Conservation (phyloP, 2,113 vertebrate genomes). For the Paratilapia polleni region DNA sequence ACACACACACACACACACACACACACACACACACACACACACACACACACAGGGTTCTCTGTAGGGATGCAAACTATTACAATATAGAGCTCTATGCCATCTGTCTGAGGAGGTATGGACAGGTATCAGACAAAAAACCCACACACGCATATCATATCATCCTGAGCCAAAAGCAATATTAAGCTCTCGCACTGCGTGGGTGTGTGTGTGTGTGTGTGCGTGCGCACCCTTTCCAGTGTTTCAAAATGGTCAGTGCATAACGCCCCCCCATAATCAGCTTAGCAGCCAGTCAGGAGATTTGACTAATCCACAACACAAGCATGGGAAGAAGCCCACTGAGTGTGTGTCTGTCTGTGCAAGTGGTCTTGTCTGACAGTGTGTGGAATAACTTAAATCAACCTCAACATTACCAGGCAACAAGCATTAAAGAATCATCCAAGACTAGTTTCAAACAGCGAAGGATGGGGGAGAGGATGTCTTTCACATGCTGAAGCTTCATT, state of each 20-base stretch:
- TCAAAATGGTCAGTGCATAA: constrained; percentile 73
- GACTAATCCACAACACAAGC: constrained; percentile 74
- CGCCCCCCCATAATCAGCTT: constrained; percentile 68
- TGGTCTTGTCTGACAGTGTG: constrained; percentile 37
- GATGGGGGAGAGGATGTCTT: constrained; percentile 3
- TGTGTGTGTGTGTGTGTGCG: constrained; percentile 8
- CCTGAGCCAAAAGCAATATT: constrained; percentile 38
- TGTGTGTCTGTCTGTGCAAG: constrained; percentile 48
- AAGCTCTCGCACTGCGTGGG: constrained; percentile 19
- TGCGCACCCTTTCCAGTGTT: constrained; percentile 52
- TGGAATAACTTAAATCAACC: constrained; percentile 46
- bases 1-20: neutral
- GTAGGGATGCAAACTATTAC: constrained; percentile 53
- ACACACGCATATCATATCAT: constrained; percentile 15
- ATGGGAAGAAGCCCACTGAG: constrained; percentile 60
- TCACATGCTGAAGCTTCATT: constrained; percentile 27
- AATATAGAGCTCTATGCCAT: constrained; percentile 67
- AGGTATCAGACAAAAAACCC: constrained; percentile 61
- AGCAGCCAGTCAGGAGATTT: constrained; percentile 71
- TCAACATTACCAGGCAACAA: constrained; percentile 22
- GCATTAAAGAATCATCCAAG: constrained; percentile 22
- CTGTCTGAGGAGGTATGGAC: constrained; percentile 65
- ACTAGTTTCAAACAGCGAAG: neutral
- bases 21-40: neutral
- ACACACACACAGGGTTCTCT: neutral